Conservation (phyloP, 2,888 invertebrate genomes). For the Drosophila acutilabella region DNA sequence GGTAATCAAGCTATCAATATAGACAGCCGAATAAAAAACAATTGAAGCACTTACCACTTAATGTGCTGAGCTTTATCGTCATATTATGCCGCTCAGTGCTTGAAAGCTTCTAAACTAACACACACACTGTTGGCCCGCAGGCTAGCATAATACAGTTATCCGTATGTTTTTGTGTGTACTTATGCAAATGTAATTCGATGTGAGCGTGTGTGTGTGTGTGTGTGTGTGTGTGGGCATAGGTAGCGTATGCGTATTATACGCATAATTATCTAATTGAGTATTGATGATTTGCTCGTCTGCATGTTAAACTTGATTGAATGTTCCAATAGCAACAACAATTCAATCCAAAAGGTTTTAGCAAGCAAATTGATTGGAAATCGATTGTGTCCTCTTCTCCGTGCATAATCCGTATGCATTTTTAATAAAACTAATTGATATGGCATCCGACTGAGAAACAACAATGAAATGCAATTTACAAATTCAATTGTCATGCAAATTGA, state of each 20-base stretch:
- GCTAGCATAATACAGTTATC: constrained; percentile 24
- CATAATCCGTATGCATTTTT: constrained; percentile 58
- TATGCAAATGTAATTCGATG: constrained; percentile 4
- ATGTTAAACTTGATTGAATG: constrained; percentile 64
- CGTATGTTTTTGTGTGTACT: neutral
- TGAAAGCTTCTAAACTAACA: constrained; percentile 37
- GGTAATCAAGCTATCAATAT: constrained; percentile 25
- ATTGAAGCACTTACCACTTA: constrained; percentile 30
- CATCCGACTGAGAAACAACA: constrained; percentile 27
- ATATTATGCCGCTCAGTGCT: constrained; percentile 24
- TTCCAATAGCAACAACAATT: neutral
- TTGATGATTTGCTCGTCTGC: constrained; percentile 52
- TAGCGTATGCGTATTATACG: constrained; percentile 13
- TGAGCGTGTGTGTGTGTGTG: neutral
- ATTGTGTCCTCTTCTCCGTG: constrained; percentile 17
- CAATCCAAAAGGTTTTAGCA: constrained; percentile 31
- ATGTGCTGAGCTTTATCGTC: constrained; percentile 21
- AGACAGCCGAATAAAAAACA: constrained; percentile 11
- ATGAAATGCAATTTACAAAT: constrained; percentile 40
- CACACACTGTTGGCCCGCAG: neutral
- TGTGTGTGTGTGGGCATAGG: neutral
- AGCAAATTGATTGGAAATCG: constrained; percentile 52
- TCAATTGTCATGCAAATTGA: constrained; percentile 55
- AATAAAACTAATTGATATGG: constrained; percentile 72
- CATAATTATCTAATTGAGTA: constrained; percentile 76